Evolutionary conservation across 2,888 invertebrate genomes (phyloP), one percentile per base, ranked within the genome.

Genomic region (Cerastis leucographa): DNA sequence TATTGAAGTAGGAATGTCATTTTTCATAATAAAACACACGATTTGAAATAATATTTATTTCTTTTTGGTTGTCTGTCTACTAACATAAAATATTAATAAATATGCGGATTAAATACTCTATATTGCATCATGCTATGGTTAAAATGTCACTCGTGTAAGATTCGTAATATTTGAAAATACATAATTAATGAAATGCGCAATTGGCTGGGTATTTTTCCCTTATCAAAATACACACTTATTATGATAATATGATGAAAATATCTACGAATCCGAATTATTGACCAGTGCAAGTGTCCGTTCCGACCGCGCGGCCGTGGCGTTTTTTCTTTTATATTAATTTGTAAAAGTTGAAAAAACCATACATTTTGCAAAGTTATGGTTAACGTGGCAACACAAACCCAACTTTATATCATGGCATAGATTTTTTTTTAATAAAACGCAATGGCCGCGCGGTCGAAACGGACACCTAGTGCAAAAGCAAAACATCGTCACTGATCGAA

Each of bases 21-120:
- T 86, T 80, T 81, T 81, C 71, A 82, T 85, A 88, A 89, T 89
- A 87, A 89, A 87, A 88, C 87, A 85, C 80, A 73, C 29, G 56
- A 80, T 87, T 84, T 87, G 72, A 79, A 87, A 77, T 79, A 71
- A 68, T 67, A 74, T 87, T 75, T 74, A 77, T 78, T 86, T 78
- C 35, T 59, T 77, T 86, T 59, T 76, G 54, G 75, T 59, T 78
- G 54, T 75, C 61, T 78, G 54, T 75, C 61, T 78, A 69, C 72
- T 78, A 73, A 85, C 71, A 78, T 73, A 78, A 71, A 81, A 78
- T 66, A 67, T 62, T 75, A 44, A 65, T 79, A 65, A 80, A 68
- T 78, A 65, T 51, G 59, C 44, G 42, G 71, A 71, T 74, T 56
- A 79, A 64, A 74, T 17, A 76, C 76, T 80, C 73, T 80, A 74